phyloP scores from a whole-genome alignment of 1,140 invertebrate species.

The Drosophila subpulchrella region DNA sequence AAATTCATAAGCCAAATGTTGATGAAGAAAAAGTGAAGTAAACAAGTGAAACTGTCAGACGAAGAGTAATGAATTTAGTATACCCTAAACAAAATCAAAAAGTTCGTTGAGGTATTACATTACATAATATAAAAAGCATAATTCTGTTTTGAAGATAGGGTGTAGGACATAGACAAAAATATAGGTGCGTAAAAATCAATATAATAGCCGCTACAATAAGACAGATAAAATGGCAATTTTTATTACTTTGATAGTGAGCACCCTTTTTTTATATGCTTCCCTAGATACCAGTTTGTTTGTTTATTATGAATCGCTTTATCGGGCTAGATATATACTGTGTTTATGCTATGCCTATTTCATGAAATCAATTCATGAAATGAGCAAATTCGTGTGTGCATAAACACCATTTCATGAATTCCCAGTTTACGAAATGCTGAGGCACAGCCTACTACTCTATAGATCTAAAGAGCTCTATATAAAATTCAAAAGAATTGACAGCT shows the following conservation, averaged over 20 bases:
- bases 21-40: constrained; percentile 8
- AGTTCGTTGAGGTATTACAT: no score
- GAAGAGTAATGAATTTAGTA: background rate
- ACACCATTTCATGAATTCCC: no score
- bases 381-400: no score
- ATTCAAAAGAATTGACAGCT: no score
- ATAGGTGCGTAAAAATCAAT: background rate
- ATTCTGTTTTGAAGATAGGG: no score
- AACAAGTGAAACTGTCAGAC: background rate
- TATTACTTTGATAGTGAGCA: background rate
- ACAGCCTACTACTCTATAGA: no score
- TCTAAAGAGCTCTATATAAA: no score
- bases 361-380: no score
- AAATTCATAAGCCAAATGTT: constrained; percentile 16
- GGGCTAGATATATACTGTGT: background rate
- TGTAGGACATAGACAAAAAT: no score
- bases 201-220: background rate
- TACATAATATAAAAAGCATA: no score
- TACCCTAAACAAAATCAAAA: background rate
- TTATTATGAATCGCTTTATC: background rate
- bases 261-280: background rate
- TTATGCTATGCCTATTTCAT: no score
- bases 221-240: background rate
- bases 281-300: background rate
- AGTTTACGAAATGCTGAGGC: no score